Percentiles rank a stretch among this genome's conserved stretches.
Evolutionary conservation across 2,888 invertebrate genomes (phyloP).

Genomic region (Morinoia aosen): DNA sequence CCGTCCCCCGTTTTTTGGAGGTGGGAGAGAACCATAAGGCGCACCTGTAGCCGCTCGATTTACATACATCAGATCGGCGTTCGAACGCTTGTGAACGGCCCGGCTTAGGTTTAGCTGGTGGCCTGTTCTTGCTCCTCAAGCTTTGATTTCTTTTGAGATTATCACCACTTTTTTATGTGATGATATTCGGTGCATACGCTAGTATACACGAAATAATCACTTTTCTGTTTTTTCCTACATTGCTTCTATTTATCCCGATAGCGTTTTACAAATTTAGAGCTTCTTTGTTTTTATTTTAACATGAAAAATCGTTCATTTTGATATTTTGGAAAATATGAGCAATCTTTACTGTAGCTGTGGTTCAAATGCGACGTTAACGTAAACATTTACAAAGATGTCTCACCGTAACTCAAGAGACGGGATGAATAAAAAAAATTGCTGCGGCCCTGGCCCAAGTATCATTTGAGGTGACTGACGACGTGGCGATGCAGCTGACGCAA

Average conservation of each 20-base stretch:
- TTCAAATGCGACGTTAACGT: not conserved
- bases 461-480: slow-evolving; percentile 5
- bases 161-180: not conserved
- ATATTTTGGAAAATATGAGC: no score
- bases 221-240: not conserved
- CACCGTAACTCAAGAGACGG: not conserved
- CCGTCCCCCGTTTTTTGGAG: not conserved
- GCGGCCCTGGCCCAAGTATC: not conserved
- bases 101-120: not conserved
- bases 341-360: no score
- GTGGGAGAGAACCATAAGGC: slow-evolving; percentile 20
- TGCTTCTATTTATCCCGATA: no score
- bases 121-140: not conserved
- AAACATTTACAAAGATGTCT: not conserved
- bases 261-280: not conserved
- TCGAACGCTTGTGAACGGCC: not conserved
- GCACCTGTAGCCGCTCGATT: slow-evolving; percentile 43
- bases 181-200: no score
- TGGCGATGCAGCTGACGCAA: not conserved
- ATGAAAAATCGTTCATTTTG: no score
- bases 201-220: not conserved
- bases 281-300: not conserved
- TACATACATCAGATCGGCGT: slow-evolving; percentile 51
- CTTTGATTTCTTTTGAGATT: not conserved
- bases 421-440: not conserved